Evolutionary conservation across 2,797 vertebrate species (phyloP), one percentile per base, ranked within the genome.

Genomic region (Sebastes steindachneri): DNA sequence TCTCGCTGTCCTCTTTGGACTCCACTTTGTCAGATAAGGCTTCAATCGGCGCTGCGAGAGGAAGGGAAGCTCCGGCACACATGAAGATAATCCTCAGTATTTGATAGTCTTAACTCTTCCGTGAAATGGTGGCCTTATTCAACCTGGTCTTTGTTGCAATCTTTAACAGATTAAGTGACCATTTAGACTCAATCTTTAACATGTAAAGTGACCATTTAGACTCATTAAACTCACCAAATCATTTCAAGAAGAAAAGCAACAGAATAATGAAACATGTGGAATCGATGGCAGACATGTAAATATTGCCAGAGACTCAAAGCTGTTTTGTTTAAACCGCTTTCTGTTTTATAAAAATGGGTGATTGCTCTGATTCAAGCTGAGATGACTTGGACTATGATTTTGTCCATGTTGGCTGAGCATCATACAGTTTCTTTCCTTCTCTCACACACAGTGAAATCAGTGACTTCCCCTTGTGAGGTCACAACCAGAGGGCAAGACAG

Each of bases 391-490:
- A 31, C 54, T 35, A 3, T 75, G 35, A 75, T 81, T 78, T 73
- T 53, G 23, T 25, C 58, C 55, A 79, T 37, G 29, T 64, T 54
- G 66, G 57, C 64, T 21, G 9, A 73, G 66, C 64, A 79, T 75
- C 73, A 72, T 67, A 45, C 73, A 26, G 7, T 66, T 64, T 72
- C 37, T 67, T 59, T 62, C 58, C 21, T 76, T 77, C 51, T 79
- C 79, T 87, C 86, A 76, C 57, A 60, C 71, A 57, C 71, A 9
- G 60, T 88, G 83, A 86, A 89, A 90, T 90, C 77, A 90, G 77
- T 77, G 78, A 88, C 88, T 92, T 90, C 83, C 86, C 77, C 74
- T 28, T 84, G 87, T 78, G 91, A 94, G 90, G 90, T 94, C 89
- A 86, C 88, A 91, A 85, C 89, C 87, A 67, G 63, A 86, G 88